Conservation (phyloP, 2,797 vertebrate species). For the Chromobotia macracanthus region DNA sequence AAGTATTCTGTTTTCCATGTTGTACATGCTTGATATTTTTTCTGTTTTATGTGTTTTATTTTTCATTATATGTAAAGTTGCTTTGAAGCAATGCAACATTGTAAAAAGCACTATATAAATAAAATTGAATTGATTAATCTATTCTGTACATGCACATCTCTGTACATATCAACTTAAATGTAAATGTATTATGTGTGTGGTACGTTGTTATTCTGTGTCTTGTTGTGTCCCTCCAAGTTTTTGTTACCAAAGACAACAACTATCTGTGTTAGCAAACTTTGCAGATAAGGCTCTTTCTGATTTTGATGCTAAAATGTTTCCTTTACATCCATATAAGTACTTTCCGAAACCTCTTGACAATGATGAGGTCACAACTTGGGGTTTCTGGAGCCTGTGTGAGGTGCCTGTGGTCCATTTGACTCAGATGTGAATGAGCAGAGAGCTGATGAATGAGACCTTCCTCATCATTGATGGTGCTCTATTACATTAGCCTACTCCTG, state of each 20-base stretch:
- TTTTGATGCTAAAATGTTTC: neutral
- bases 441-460: slow-evolving; percentile 69
- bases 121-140: no score
- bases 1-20: no score
- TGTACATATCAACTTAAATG: no score
- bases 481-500: slow-evolving; percentile 26
- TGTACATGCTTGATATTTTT: no score
- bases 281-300: neutral
- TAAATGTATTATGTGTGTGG: no score
- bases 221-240: neutral
- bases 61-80: no score
- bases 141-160: no score
- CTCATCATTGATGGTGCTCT: slow-evolving; percentile 53
- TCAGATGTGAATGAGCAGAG: slow-evolving; percentile 38
- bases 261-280: neutral
- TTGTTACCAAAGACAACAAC: neutral
- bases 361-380: neutral
- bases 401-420: slow-evolving; percentile 3
- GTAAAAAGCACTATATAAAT: no score
- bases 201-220: no score
- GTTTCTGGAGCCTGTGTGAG: neutral
- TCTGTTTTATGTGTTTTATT: no score
- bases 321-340: neutral
- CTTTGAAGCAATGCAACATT: no score
- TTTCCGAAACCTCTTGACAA: neutral